Evolutionary conservation across 2,113 vertebrate genomes (phyloP).

Genomic region (Cacatua alba): DNA sequence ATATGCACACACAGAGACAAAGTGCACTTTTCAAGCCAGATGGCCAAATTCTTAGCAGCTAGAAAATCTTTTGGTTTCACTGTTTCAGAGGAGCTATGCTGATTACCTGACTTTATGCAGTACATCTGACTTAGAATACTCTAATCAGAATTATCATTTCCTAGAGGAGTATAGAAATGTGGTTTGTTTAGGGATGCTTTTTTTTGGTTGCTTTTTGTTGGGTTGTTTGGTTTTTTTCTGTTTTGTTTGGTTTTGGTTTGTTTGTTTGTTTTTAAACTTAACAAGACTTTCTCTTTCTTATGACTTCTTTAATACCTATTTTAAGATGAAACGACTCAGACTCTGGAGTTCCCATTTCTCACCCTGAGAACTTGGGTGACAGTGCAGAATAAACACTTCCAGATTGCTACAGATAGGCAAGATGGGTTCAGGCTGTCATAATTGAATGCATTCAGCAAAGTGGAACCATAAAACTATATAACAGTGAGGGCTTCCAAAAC

Average conservation of each 20-base stretch:
- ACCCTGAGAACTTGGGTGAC: neutral
- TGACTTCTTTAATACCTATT: neutral
- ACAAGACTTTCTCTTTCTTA: neutral
- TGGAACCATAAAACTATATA: neutral
- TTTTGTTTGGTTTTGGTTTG: neutral
- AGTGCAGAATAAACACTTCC: neutral
- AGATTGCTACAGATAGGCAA: neutral
- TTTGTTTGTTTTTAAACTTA: neutral
- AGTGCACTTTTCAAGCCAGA: neutral
- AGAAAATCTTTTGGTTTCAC: neutral
- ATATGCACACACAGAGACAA: neutral
- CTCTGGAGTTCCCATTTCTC: slow-evolving; percentile 10
- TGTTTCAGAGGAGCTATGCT: neutral
- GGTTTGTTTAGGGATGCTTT: neutral
- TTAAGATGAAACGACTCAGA: neutral
- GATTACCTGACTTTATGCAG: neutral
- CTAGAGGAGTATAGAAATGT: neutral
- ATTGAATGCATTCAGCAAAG: neutral
- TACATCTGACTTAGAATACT: neutral
- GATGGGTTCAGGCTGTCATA: neutral
- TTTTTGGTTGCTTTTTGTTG: neutral
- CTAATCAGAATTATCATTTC: neutral
- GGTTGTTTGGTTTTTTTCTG: neutral
- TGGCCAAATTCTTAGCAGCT: neutral
- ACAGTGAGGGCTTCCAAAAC: neutral